phyloP scores from a whole-genome alignment of 2,888 invertebrate species.

The Schizotus pectinicornis region DNA sequence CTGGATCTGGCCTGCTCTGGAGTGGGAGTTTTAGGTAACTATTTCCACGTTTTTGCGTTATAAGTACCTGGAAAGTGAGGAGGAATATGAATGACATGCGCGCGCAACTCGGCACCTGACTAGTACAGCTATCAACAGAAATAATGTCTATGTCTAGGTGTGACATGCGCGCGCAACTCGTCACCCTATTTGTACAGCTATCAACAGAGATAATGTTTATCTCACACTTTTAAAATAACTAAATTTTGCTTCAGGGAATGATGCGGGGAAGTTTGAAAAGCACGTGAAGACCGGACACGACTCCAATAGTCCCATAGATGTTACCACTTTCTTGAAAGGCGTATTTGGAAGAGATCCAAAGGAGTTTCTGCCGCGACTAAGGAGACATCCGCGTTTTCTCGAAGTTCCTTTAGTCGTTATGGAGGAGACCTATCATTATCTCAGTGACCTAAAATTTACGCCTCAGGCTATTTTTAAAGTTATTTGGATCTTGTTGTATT shows the following conservation, averaged over 20 bases:
- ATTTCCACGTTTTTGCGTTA: too few species aligned
- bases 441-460: constrained; percentile 61
- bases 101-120: too few species aligned
- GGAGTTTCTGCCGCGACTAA: constrained; percentile 59
- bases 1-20: constrained; percentile 61
- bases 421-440: constrained; percentile 64
- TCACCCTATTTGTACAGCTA: too few species aligned
- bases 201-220: too few species aligned
- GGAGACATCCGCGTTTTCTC: constrained; percentile 69
- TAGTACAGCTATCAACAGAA: too few species aligned
- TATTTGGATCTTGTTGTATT: constrained; percentile 72
- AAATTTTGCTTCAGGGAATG: constrained; percentile 29
- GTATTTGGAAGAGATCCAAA: constrained; percentile 48
- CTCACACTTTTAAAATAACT: neutral
- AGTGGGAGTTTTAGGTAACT: constrained; percentile 55
- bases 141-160: too few species aligned
- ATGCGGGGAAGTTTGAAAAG: constrained; percentile 51
- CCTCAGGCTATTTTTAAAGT: constrained; percentile 65
- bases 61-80: neutral
- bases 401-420: constrained; percentile 67
- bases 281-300: constrained; percentile 63
- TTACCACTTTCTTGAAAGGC: constrained; percentile 56
- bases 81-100: too few species aligned
- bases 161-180: too few species aligned
- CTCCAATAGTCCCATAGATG: constrained; percentile 60